phyloP scores from a whole-genome alignment of 2,797 vertebrate species.

The Mionectes olivaceus region DNA sequence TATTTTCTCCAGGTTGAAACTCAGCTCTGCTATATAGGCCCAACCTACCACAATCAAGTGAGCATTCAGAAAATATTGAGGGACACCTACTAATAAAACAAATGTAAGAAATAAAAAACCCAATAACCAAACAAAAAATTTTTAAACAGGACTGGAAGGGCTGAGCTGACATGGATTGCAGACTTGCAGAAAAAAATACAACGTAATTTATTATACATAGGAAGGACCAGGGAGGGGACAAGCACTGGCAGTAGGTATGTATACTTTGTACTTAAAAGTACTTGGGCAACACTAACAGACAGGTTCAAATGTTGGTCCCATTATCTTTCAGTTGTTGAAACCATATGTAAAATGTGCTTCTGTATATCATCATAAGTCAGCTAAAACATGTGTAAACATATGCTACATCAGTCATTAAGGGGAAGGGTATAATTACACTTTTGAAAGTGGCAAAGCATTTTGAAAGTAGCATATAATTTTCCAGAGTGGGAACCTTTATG shows the following conservation, averaged over 20 bases:
- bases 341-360: slow-evolving; percentile 41
- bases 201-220: not conserved
- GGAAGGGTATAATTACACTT: slow-evolving; percentile 79
- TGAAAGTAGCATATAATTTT: slow-evolving; percentile 78
- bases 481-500: slow-evolving; percentile 69
- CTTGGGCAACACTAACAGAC: slow-evolving; percentile 17
- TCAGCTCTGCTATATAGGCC: accelerated
- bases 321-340: slow-evolving; percentile 58
- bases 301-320: slow-evolving; percentile 28
- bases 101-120: not conserved
- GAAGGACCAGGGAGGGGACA: not conserved
- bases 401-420: slow-evolving; percentile 74
- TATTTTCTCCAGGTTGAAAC: not conserved
- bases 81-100: not conserved
- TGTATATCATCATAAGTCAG: slow-evolving; percentile 73
- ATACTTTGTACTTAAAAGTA: slow-evolving; percentile 30
- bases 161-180: not conserved
- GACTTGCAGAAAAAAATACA: not conserved
- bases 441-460: slow-evolving; percentile 78
- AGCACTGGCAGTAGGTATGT: not conserved
- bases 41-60: not conserved
- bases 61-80: not conserved
- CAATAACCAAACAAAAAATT: not conserved
- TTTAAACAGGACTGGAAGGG: not conserved
- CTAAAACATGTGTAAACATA: slow-evolving; percentile 79